Evolutionary conservation across 2,888 invertebrate genomes (phyloP).

Genomic region (Abrostola triplasia): DNA sequence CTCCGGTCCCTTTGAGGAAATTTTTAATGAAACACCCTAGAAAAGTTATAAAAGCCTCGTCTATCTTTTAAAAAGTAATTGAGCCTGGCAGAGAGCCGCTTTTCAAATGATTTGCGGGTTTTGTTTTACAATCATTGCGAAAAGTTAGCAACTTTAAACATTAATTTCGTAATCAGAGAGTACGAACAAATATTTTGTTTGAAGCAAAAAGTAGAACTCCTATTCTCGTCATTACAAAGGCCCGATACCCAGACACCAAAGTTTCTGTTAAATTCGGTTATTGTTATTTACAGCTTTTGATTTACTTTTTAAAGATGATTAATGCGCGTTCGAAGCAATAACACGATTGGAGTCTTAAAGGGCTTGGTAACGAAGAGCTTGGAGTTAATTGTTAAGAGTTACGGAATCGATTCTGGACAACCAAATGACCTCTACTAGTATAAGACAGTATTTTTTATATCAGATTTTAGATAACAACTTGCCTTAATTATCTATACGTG

Average conservation of each 20-base stretch:
- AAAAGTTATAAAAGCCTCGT: conserved; percentile 76
- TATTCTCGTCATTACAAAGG: conserved; percentile 41
- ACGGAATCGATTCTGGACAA: neutral
- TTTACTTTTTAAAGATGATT: conserved; percentile 28
- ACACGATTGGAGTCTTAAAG: neutral
- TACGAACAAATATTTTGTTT: conserved; percentile 52
- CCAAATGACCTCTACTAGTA: no score
- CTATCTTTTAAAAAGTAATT: conserved; percentile 78
- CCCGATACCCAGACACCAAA: conserved; percentile 21
- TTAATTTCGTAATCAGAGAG: conserved; percentile 57
- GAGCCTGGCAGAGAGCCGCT: conserved; percentile 66
- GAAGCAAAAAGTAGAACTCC: conserved; percentile 36
- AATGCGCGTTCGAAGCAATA: neutral
- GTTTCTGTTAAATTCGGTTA: conserved; percentile 28
- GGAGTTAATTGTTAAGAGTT: no score
- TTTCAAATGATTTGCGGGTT: conserved; percentile 65
- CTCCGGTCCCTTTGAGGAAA: conserved; percentile 74
- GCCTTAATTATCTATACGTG: no score
- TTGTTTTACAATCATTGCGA: conserved; percentile 61
- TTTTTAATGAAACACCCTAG: conserved; percentile 81
- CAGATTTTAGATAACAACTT: no score
- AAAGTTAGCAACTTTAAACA: conserved; percentile 58
- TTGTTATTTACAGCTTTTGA: conserved; percentile 26
- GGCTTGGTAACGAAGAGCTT: no score
- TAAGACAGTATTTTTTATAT: no score